Evolutionary conservation across 1,140 invertebrate species (phyloP), one percentile per base, ranked within the genome.

Genomic region (Ectropis grisescens): DNA sequence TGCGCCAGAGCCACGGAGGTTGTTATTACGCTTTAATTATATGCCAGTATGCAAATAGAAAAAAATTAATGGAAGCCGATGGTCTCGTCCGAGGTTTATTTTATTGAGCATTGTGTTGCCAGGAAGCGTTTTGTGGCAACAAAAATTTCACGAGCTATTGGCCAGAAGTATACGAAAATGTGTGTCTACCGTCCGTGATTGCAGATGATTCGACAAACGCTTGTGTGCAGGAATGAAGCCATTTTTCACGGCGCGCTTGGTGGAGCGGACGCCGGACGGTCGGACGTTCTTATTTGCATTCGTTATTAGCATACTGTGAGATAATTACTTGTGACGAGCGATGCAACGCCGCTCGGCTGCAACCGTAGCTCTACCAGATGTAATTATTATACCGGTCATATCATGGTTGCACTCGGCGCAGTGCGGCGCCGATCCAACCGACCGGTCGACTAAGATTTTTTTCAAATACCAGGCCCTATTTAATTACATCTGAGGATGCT

Each of bases 21-120:
- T 66, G 67, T 68, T 75, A 78, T 81, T 81, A 81, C 52, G 50
- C 55, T 65, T 69, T 81, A 81, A 81, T 81, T 81, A 65, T 56
- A 78, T 57, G 49, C 58, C 58, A 55, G 68, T 71, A 78, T 75
- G 75, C 66, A 74, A 80, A 80, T 80, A 71, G 56, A 65, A 61
- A 19, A 68, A 55, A 60, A 60, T 67, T 67, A 70, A 79, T 76
- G 64, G 62, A 59, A 62, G 58, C 48, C 58, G 59, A 71, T 69
- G 55, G 47, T 59, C 47, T 59, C 38, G 50, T 29, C 40, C 43
- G 50, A 42, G 37, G 34, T 51, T 55, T 52, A 34, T 52, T 62
- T 59, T 57, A 62, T 55, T 42, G 53, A 42, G 42, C 45, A 55
- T 55, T 54, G 50, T 48, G 33, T 47, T 41, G 41, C 29, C 49